phyloP scores from a whole-genome alignment of 2,113 vertebrate species.

The Isichthys henryi region DNA sequence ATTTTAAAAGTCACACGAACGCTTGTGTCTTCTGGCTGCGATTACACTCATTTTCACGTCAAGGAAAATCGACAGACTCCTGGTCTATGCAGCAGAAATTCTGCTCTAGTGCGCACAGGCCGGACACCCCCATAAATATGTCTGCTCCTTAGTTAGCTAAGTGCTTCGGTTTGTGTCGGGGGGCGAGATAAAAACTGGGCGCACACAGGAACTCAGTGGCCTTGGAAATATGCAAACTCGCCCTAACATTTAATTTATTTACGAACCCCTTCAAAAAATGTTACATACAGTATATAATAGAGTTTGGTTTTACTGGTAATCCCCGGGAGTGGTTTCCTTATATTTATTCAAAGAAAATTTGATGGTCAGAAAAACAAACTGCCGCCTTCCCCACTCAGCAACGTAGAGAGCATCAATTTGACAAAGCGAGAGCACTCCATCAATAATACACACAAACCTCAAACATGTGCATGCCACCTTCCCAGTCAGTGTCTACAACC shows the following conservation, averaged over 20 bases:
- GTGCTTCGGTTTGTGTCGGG: neutral
- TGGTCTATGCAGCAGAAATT: neutral
- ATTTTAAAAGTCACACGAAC: neutral
- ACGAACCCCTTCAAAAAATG: neutral
- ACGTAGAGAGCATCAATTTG: neutral
- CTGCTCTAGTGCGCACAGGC: neutral
- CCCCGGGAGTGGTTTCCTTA: neutral
- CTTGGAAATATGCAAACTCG: neutral
- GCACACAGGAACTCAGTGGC: too few relatives aligned
- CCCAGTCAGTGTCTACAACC: constrained; percentile 47
- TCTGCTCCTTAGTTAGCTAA: neutral
- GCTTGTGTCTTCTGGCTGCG: neutral
- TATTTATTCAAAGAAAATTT: neutral
- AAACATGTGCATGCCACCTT: constrained; percentile 31
- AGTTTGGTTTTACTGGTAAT: neutral
- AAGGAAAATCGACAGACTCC: neutral
- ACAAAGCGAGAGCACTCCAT: neutral
- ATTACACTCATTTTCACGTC: neutral
- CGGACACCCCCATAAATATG: neutral
- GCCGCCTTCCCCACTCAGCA: neutral
- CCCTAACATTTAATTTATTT: neutral
- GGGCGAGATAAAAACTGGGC: neutral
- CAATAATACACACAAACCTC: constrained; percentile 10
- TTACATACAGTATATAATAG: neutral
- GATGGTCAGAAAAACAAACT: neutral